A percentile compares a stretch with the other conserved stretches of the same genome.
Evolutionary conservation across 2,797 vertebrate species (phyloP).

Genomic region (Sebastes steindachneri): DNA sequence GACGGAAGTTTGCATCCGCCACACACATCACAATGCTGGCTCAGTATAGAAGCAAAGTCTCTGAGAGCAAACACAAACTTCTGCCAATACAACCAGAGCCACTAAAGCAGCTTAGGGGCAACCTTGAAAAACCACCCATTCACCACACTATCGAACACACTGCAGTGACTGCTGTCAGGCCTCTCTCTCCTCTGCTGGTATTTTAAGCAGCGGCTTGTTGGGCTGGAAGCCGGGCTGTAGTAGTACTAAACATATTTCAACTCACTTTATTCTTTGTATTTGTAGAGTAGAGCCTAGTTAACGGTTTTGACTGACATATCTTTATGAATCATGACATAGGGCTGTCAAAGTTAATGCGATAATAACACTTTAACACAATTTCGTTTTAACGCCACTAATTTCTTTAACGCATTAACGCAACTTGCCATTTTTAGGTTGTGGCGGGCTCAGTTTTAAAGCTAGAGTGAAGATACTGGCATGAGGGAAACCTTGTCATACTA

Average conservation of each 20-base stretch:
- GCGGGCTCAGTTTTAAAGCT: no score
- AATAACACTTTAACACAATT: no score
- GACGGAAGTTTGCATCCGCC: conserved; percentile 61
- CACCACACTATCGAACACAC: neutral
- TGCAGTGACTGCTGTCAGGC: neutral
- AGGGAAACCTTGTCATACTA: no score
- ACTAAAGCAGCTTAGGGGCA: conserved; percentile 26
- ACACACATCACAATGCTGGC: conserved; percentile 61
- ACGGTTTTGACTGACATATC: neutral
- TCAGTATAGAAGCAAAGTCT: conserved; percentile 55
- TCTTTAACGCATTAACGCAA: no score
- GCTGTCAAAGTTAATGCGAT: no score
- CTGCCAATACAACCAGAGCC: conserved; percentile 43
- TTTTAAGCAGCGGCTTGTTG: neutral
- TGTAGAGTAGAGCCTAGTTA: neutral
- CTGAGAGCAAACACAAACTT: conserved; percentile 54
- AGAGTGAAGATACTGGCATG: no score
- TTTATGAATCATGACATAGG: neutral
- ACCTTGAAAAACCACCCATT: neutral
- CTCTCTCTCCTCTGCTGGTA: neutral
- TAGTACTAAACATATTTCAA: neutral
- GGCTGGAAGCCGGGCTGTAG: neutral
- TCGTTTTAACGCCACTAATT: no score
- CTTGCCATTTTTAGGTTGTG: no score
- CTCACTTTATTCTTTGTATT: neutral